Base-by-base conservation (phyloP, 2,797 vertebrate genomes). In the Gambusia yucatana region DNA sequence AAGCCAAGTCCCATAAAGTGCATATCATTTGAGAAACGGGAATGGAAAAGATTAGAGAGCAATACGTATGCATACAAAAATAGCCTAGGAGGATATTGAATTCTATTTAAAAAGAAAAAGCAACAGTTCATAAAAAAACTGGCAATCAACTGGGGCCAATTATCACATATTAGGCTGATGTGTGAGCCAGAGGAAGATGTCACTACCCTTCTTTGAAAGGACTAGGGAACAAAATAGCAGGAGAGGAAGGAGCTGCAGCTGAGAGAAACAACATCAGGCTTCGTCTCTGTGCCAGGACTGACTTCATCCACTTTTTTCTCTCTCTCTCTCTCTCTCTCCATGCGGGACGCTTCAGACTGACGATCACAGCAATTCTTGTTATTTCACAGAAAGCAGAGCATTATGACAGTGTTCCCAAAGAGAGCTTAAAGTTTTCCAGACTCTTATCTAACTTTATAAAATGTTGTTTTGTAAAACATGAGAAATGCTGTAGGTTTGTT, bases 301-400 rank as follows among this genome's bases (percentile, higher is more conserved):
- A 61, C 52, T 75, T 63, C 20, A 59, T 74, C 43, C 41, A 59
- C 44, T 25, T 77, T 43, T 70, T 28, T n/a, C 41, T n/a, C 33
- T 33, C 33, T 33, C 14, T 74, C 50, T 75, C 33, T 77, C 39
- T 17, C 2, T 36, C 22, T 67, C 44, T 84, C 70, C 5, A 44
- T 33, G 22, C 17, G 55, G 55, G 76, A 80, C 48, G 74, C 71
- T 78, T 72, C 9, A 48, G 67, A 82, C 73, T 82, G 52, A 83
- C 57, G 57, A 65, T 6, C 13, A 44, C 80, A 77, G 17, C 28
- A 48, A 67, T 57, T 65, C 81, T 41, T 73, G 63, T 84, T 59
- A 80, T 82, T 84, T 81, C 50, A 57, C 39, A 81, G 67, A 65
- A 16, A 75, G 55, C 48, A 50, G 13, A 17, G n/a, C 41, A 65